Evolutionary conservation across 2,888 invertebrate species (phyloP).

Genomic region (Rhagonycha lutea): DNA sequence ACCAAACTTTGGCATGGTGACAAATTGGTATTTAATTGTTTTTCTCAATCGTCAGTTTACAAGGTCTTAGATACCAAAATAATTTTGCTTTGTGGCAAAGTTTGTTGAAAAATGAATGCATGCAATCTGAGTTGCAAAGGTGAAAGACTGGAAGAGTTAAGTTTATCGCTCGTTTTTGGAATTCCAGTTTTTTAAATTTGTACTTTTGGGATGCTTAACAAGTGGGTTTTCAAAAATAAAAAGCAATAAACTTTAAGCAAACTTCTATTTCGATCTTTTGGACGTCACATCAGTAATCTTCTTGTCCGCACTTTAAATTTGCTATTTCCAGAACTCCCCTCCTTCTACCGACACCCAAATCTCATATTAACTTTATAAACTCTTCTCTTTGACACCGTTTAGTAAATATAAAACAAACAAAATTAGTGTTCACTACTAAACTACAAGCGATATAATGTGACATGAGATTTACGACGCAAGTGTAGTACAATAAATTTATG

Average conservation of each 20-base stretch:
- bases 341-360: conserved; percentile 17
- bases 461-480: background rate
- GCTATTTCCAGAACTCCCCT: conserved; percentile 28
- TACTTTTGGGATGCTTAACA: background rate
- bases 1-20: background rate
- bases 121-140: background rate
- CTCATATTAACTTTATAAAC: conserved; percentile 15
- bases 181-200: background rate
- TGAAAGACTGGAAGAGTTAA: background rate
- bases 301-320: conserved; percentile 14
- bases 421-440: background rate
- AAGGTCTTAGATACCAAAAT: background rate
- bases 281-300: conserved; percentile 17
- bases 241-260: background rate
- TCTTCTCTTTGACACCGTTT: conserved; percentile 14
- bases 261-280: conserved; percentile 20
- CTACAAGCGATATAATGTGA: background rate
- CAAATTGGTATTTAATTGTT: background rate
- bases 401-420: conserved; percentile 7
- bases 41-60: background rate
- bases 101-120: background rate
- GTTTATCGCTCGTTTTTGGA: background rate
- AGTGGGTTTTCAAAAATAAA: background rate
- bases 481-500: background rate
- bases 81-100: background rate